Evolutionary conservation across 2,797 vertebrate species (phyloP), one percentile per base, ranked within the genome.

Genomic region (Sorex maritimensis): DNA sequence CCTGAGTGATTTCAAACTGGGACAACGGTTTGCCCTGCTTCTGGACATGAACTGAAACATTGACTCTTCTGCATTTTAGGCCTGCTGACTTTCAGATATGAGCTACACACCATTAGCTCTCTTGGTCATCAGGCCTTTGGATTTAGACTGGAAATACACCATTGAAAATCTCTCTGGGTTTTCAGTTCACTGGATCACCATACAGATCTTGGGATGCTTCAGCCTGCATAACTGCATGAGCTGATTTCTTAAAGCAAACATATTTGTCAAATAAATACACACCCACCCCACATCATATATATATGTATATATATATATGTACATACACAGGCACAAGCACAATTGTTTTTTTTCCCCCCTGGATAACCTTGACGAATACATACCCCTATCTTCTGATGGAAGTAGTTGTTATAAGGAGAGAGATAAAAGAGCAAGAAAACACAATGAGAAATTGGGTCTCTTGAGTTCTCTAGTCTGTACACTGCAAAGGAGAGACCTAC

Each of bases 1-100:
- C 7, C n/a, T 73, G 9, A 71, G 17, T 72, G 7, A 30, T 46
- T 90, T 95, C 79, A 82, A 82, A 83, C 34, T 24, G 5, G 30
- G 55, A 49, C n/a, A 52, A 2, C 77, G 44, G 17, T 78, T 84
- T 84, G 2, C 41, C 58, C 68, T 68, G 38, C 28, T 24, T 55
- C 52, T 55, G 52, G 52, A 55, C 13, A 55, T 55, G 52, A 55
- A 17, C 52, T 17, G 17, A 55, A 55, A 55, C 52, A 55, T 17
- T 55, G 41, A 55, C 52, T 55, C 10, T 14, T 55, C 52, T 55
- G 52, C 52, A 55, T 55, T 55, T 55, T 55, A 55, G 17, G 13
- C 13, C 52, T 14, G 17, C 52, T 55, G 17, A 55, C 52, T 12
- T 55, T 55, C 52, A 55, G 41, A 44, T 44, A 5, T 44, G 41